phyloP scores from a whole-genome alignment of 1,140 invertebrate species.

The Laupala kohalensis region DNA sequence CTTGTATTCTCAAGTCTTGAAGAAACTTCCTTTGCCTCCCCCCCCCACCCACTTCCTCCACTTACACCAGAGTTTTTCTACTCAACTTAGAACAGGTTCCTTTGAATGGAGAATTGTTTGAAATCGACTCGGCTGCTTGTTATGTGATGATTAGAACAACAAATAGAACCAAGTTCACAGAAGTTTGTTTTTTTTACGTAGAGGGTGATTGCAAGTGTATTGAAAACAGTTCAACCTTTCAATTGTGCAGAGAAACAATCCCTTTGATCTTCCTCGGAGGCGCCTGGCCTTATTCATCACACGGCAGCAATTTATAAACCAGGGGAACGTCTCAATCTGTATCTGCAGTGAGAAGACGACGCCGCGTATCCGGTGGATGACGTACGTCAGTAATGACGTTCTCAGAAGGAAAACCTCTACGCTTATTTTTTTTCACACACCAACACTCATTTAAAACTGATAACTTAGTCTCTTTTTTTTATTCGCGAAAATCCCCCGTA shows the following conservation, averaged over 20 bases:
- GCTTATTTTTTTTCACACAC: no score
- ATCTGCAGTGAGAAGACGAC: background rate
- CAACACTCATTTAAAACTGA: no score
- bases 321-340: background rate
- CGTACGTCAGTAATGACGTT: background rate
- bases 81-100: background rate
- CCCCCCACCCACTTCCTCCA: background rate
- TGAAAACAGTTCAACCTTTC: background rate
- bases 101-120: background rate
- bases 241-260: background rate
- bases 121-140: background rate
- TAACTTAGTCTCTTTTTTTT: no score
- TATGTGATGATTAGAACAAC: background rate
- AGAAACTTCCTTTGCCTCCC: no score
- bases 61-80: background rate
- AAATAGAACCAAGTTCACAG: background rate
- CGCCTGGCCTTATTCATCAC: background rate
- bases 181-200: background rate
- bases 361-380: background rate
- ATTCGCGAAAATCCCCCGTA: no score
- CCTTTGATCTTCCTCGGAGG: background rate
- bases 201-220: background rate
- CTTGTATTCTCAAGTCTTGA: no score
- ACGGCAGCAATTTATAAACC: background rate
- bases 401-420: background rate